A percentile compares a stretch with the other conserved stretches of the same genome.
Evolutionary conservation across 2,888 invertebrate species (phyloP).

Genomic region (Rhopalosiphum nymphaeae): DNA sequence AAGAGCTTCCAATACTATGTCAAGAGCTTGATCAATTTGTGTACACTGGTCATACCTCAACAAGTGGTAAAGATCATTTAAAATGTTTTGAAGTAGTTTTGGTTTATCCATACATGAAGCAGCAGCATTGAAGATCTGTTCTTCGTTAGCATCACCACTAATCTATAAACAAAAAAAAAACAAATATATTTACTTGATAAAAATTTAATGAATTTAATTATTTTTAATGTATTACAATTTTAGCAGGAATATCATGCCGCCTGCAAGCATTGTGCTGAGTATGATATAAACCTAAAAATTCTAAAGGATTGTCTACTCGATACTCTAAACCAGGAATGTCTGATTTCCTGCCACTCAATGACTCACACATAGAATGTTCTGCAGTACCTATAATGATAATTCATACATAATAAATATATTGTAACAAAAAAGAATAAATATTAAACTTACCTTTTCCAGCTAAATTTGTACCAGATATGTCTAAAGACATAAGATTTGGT

Average conservation of each 20-base stretch:
- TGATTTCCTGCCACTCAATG: constrained; percentile 69
- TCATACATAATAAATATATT: background rate
- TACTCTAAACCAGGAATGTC: constrained; percentile 90
- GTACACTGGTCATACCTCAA: constrained; percentile 87
- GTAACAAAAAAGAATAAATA: background rate
- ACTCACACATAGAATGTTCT: constrained; percentile 61
- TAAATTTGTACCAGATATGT: constrained; percentile 96
- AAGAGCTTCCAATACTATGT: constrained; percentile 91
- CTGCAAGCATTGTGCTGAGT: constrained; percentile 91
- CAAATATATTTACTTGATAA: background rate
- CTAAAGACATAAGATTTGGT: constrained; percentile 83
- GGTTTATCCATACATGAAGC: constrained; percentile 87
- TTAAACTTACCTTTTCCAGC: constrained; percentile 81
- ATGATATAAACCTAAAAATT: constrained; percentile 92
- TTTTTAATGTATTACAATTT: constrained; percentile 75
- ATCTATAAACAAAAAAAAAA: constrained; percentile 31
- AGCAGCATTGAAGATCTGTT: constrained; percentile 89
- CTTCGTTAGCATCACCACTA: constrained; percentile 87
- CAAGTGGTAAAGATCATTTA: constrained; percentile 91
- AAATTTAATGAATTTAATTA: constrained; percentile 29
- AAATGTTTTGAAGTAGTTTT: constrained; percentile 83
- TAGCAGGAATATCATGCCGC: constrained; percentile 91
- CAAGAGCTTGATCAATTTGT: constrained; percentile 81
- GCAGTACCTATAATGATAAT: constrained; percentile 61
- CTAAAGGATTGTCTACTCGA: constrained; percentile 82